phyloP scores from a whole-genome alignment of 2,888 invertebrate genomes.

The Drosophila stalkeri region DNA sequence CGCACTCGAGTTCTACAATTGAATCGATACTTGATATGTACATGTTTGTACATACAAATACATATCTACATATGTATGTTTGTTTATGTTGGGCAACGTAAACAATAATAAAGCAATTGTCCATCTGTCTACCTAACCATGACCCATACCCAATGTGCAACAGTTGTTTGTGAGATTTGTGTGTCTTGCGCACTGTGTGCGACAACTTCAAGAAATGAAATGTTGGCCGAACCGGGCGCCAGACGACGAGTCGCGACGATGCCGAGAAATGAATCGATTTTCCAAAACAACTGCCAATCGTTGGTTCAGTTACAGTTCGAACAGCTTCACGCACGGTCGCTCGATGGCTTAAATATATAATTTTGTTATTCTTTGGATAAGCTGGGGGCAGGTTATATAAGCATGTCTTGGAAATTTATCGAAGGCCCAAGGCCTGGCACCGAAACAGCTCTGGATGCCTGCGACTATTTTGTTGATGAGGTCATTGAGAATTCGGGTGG shows the following conservation, averaged over 20 bases:
- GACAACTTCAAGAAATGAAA: constrained; percentile 59
- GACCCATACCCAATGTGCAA: constrained; percentile 65
- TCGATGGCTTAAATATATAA: constrained; percentile 41
- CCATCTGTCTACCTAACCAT: constrained; percentile 9
- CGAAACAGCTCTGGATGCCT: constrained; percentile 89
- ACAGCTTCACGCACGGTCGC: constrained; percentile 41
- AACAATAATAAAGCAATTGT: constrained; percentile 20
- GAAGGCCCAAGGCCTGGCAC: constrained; percentile 85
- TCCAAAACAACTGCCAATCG: constrained; percentile 36
- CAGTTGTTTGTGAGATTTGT: constrained; percentile 70
- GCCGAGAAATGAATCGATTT: constrained; percentile 61
- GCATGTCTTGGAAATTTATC: constrained; percentile 85
- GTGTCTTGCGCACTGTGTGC: constrained; percentile 78
- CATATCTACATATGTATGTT: neutral
- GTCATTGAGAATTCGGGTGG: constrained; percentile 87
- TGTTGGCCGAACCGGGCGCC: constrained; percentile 37
- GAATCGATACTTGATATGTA: neutral
- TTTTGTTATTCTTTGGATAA: constrained; percentile 5
- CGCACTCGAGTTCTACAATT: neutral
- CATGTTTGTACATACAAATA: neutral
- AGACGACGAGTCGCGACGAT: constrained; percentile 27
- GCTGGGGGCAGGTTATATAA: constrained; percentile 51
- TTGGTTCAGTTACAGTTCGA: constrained; percentile 55
- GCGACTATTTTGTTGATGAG: constrained; percentile 90
- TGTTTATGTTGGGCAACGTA: constrained; percentile 14